Evolutionary conservation across 2,797 vertebrate species (phyloP).

Genomic region (Poeciliopsis presidionis): DNA sequence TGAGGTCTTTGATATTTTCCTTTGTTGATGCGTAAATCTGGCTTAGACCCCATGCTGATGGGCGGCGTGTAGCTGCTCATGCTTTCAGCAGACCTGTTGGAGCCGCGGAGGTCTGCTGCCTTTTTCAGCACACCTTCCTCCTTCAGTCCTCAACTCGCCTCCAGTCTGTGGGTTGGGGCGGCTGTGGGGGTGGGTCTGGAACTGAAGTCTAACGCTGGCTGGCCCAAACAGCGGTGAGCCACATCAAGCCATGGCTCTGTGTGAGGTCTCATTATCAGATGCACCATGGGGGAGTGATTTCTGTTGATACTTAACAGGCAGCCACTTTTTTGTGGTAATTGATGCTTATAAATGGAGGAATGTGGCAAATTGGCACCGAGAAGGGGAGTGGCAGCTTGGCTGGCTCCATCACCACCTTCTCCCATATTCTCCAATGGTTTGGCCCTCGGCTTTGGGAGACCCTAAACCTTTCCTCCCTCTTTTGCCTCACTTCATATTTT

Average conservation of each 20-base stretch:
- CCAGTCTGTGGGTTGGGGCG: slow-evolving; percentile 51
- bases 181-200: slow-evolving; percentile 55
- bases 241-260: slow-evolving; percentile 72
- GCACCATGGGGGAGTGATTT: slow-evolving; percentile 77
- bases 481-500: slow-evolving; percentile 44
- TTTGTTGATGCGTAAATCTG: slow-evolving; percentile 74
- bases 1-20: slow-evolving; percentile 73
- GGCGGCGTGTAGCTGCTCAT: slow-evolving; percentile 62
- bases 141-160: slow-evolving; percentile 44
- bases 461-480: slow-evolving; percentile 36
- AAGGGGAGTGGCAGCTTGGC: slow-evolving; percentile 70
- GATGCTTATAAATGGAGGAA: slow-evolving; percentile 87
- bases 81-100: slow-evolving; percentile 71
- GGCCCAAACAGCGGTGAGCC: slow-evolving; percentile 64
- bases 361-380: slow-evolving; percentile 83
- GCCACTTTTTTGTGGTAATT: slow-evolving; percentile 81
- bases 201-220: slow-evolving; percentile 63
- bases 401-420: slow-evolving; percentile 69
- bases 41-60: slow-evolving; percentile 68
- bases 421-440: slow-evolving; percentile 74
- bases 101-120: slow-evolving; percentile 68
- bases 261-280: slow-evolving; percentile 88
- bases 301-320: slow-evolving; percentile 80
- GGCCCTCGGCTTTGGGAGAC: slow-evolving; percentile 78
- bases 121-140: slow-evolving; percentile 60